These are phyloP conservation scores for Argyrosomus regius DNA, from an alignment of 2,797 vertebrate species.

Conservation along the genomic window DNA sequence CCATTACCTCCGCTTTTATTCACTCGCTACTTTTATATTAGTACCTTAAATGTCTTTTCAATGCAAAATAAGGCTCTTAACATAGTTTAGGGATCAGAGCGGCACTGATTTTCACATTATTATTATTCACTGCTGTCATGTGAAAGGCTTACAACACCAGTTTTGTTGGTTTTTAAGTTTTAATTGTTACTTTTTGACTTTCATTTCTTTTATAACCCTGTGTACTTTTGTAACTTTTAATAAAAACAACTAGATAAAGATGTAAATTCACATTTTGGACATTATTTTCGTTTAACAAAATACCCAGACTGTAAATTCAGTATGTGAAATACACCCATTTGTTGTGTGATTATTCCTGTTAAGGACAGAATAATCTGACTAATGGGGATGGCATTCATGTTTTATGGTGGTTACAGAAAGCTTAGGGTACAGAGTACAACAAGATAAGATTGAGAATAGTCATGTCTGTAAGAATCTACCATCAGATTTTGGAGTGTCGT, in stretches of 20 bases:
- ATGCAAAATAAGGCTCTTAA: conserved; percentile 81
- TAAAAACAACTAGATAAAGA: neutral
- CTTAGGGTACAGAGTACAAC: conserved; percentile 40
- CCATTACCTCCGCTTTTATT: conserved; percentile 71
- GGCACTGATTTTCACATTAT: conserved; percentile 58
- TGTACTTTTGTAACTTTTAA: neutral
- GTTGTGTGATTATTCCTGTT: conserved; percentile 5
- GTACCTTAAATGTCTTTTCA: conserved; percentile 68
- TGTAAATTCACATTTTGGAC: neutral
- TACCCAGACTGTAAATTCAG: neutral
- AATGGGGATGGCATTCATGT: neutral
- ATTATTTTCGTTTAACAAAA: neutral
- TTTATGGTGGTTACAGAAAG: conserved; percentile 39
- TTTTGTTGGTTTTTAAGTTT: conserved; percentile 26
- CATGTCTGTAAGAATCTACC: neutral
- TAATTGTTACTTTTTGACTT: conserved; percentile 26
- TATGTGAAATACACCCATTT: neutral
- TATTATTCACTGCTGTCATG: conserved; percentile 39
- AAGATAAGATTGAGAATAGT: conserved; percentile 24
- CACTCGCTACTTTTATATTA: conserved; percentile 64
- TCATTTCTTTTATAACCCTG: neutral
- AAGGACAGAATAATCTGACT: conserved; percentile 28
- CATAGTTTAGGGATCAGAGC: conserved; percentile 76
- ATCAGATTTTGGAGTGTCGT: neutral
- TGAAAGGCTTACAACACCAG: conserved; percentile 32